Conservation (phyloP, 2,888 invertebrate species). For the Ochropleura plecta region DNA sequence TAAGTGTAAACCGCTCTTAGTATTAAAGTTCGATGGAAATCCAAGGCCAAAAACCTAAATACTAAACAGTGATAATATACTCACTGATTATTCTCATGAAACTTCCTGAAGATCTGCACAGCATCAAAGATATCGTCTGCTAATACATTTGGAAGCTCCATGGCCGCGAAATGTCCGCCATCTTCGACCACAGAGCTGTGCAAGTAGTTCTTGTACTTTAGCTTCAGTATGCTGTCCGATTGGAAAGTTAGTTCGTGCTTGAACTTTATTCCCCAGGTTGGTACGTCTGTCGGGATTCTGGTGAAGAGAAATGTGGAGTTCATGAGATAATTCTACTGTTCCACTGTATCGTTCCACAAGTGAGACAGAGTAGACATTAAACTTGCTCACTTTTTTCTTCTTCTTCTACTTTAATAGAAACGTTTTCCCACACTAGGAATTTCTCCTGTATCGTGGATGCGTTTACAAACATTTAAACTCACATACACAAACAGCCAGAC, state of each 20-base stretch:
- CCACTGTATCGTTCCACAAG: neutral
- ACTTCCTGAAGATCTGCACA: constrained; percentile 85
- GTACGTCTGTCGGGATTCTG: constrained; percentile 93
- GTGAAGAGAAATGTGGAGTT: constrained; percentile 14
- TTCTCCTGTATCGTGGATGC: too few relatives aligned
- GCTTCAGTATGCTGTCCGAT: constrained; percentile 90
- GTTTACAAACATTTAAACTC: too few relatives aligned
- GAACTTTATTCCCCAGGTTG: constrained; percentile 94
- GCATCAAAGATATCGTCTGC: constrained; percentile 93
- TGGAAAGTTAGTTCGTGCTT: constrained; percentile 92
- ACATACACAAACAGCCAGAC: too few relatives aligned
- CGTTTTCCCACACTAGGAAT: too few relatives aligned
- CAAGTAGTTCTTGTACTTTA: constrained; percentile 92
- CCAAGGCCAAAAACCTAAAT: too few relatives aligned
- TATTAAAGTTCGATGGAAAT: too few relatives aligned
- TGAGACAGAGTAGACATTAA: neutral
- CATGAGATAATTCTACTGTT: neutral
- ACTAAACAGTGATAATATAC: constrained; percentile 3
- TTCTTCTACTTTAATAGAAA: too few relatives aligned
- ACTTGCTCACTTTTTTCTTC: too few relatives aligned
- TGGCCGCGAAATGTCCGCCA: constrained; percentile 97
- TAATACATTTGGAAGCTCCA: constrained; percentile 94
- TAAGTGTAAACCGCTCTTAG: too few relatives aligned
- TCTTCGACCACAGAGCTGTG: constrained; percentile 92
- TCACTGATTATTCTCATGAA: constrained; percentile 61